Evolutionary conservation across 1,140 invertebrate species (phyloP).

Genomic region (Brachionus koreanus): DNA sequence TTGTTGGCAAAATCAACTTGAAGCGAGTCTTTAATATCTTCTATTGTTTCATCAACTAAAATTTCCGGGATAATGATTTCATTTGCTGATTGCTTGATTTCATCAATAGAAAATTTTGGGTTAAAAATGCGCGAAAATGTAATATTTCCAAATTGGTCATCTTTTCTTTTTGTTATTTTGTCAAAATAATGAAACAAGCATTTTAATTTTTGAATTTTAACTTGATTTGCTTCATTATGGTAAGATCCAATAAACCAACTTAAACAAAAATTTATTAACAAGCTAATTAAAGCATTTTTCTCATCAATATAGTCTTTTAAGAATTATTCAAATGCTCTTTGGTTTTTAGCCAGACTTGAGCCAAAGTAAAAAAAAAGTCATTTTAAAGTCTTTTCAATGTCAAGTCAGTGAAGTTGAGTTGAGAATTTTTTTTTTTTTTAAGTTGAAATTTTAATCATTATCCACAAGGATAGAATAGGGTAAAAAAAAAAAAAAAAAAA

Average conservation of each 20-base stretch:
- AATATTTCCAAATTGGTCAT: slow-evolving; percentile 49
- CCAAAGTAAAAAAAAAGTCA: too few species aligned
- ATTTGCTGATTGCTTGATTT: background rate
- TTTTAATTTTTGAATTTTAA: slow-evolving; percentile 52
- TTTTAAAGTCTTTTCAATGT: too few species aligned
- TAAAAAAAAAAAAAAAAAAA: too few species aligned
- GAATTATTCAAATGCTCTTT: too few species aligned
- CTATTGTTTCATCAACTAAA: background rate
- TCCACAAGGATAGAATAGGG: too few species aligned
- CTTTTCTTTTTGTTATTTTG: slow-evolving; percentile 63
- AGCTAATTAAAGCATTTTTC: too few species aligned
- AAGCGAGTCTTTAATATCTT: background rate
- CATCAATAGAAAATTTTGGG: background rate
- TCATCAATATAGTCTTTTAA: too few species aligned
- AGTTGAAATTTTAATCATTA: too few species aligned
- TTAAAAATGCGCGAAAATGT: background rate
- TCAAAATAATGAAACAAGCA: slow-evolving; percentile 79
- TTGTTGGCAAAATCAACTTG: slow-evolving; percentile 84
- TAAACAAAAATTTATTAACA: background rate
- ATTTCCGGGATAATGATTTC: background rate
- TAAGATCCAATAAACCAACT: background rate
- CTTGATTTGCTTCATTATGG: slow-evolving; percentile 71
- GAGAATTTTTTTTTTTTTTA: too few species aligned
- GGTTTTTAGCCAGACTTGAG: too few species aligned
- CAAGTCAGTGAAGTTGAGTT: too few species aligned